These are phyloP conservation scores for Falco naumanni DNA, from an alignment of 2,797 vertebrate species.

Conservation along the genomic window DNA sequence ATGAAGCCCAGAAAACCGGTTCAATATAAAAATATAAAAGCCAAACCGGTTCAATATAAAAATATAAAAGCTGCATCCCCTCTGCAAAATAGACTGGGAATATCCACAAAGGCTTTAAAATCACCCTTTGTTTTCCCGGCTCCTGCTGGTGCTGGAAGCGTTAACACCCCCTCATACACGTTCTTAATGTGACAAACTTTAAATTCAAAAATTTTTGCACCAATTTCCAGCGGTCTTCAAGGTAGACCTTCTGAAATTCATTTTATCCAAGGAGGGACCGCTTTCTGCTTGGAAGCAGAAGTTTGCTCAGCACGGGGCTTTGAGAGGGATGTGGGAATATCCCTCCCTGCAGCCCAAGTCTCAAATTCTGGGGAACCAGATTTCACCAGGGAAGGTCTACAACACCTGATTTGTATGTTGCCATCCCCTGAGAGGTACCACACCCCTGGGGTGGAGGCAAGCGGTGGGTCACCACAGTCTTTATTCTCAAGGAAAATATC, in stretches of 20 bases:
- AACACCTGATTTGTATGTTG: not conserved
- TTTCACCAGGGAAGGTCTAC: not conserved
- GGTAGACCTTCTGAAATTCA: not conserved
- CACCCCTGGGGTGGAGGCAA: not conserved
- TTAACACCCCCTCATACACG: rapidly evolving
- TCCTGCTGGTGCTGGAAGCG: not conserved
- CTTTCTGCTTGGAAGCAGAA: not conserved
- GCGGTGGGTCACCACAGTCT: not conserved
- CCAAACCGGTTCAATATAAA: no score
- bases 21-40: no score
- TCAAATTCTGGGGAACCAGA: no score
- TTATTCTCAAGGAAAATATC: not conserved
- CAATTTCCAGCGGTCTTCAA: not conserved
- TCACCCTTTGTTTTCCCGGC: not conserved
- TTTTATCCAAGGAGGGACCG: rapidly evolving
- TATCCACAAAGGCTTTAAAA: not conserved
- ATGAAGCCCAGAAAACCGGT: not conserved
- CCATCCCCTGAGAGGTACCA: not conserved
- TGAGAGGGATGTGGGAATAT: not conserved
- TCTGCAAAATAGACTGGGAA: not conserved
- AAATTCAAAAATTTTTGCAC: not conserved
- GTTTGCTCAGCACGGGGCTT: not conserved
- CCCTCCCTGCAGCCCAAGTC: not conserved
- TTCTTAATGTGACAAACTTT: not conserved
- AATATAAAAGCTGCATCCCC: not conserved